Base-by-base conservation (phyloP, 1,140 invertebrate species). In the Dendrolimus punctatus region DNA sequence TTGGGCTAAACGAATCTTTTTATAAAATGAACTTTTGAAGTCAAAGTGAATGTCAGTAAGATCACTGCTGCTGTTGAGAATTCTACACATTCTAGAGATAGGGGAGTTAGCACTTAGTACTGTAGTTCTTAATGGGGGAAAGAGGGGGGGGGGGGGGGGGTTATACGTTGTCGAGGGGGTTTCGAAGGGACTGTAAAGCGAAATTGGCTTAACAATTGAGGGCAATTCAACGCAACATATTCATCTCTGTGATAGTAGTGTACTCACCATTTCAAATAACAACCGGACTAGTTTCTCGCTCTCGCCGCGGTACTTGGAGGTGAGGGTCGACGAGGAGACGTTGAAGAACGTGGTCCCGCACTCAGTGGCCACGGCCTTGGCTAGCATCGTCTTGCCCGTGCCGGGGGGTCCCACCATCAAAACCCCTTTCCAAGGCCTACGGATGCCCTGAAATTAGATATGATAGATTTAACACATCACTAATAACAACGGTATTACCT, bases 301-400 rank as follows among this genome's bases (percentile, higher is more conserved):
- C 88, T 99, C 98, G 8, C 99, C 99, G 51, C 98, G 91, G 85
- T 99, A 99, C 87, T 99, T 99, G 38, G 97, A 99, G 4, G 97
- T 98, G 39, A 99, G 90, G 0, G 96, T 98, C 2, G 98, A 98
- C 0, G 97, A 98, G 9, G 97, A 98, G 5, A 99, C 97, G 88
- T 99, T 99, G 83, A 99, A 99, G 88, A 99, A 99, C 1, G 98
- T 99, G 47, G 98, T 99, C 23, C 96, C 95, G 88, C 98, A 99
- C 90, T 99, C 98, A 0, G 98, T 99, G 10, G 99, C 99, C 4
- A 99, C 98, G 6, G 98, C 99, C 89, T 99, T 99, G 9, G 99
- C 98, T 46, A 99, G 87, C 95, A 99, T 96, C 0, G 99, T 99
- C 91, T 99, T 99, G 8, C 99, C 99, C 4, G 98, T 99, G 45